Conservation (phyloP, 1,140 invertebrate species). For the Musca domestica region DNA sequence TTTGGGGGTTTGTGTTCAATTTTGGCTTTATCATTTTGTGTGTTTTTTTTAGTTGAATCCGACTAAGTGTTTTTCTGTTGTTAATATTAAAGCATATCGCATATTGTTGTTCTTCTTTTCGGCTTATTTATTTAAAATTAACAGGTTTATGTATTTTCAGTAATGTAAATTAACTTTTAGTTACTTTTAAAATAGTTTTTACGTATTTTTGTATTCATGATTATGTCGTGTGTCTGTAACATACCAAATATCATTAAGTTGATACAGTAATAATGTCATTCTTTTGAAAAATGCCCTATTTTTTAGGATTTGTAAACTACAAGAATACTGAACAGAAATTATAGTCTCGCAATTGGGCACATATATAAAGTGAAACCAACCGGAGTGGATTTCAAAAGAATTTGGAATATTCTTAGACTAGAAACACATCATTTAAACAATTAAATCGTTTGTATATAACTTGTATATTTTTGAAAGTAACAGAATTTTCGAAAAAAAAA, state of each 20-base stretch:
- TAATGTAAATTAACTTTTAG: slow-evolving; percentile 35
- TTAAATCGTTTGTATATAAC: too few species aligned
- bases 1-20: neutral
- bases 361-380: too few species aligned
- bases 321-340: too few species aligned
- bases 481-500: too few species aligned
- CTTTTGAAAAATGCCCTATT: too few species aligned
- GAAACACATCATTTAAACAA: too few species aligned
- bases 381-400: too few species aligned
- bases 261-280: too few species aligned
- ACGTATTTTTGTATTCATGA: slow-evolving; percentile 42
- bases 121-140: slow-evolving; percentile 16
- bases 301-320: too few species aligned
- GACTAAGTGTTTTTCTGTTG: slow-evolving; percentile 1
- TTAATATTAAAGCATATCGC: slow-evolving; percentile 28
- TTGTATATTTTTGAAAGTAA: too few species aligned
- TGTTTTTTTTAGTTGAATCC: slow-evolving; percentile 12
- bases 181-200: slow-evolving; percentile 40
- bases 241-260: slow-evolving; percentile 35
- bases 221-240: slow-evolving; percentile 51
- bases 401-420: too few species aligned
- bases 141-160: slow-evolving; percentile 24
- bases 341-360: too few species aligned
- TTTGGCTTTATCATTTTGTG: neutral
- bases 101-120: slow-evolving; percentile 16